These are phyloP conservation scores for Panopea generosa DNA, from an alignment of 2,888 invertebrate genomes.

Conservation along the genomic window DNA sequence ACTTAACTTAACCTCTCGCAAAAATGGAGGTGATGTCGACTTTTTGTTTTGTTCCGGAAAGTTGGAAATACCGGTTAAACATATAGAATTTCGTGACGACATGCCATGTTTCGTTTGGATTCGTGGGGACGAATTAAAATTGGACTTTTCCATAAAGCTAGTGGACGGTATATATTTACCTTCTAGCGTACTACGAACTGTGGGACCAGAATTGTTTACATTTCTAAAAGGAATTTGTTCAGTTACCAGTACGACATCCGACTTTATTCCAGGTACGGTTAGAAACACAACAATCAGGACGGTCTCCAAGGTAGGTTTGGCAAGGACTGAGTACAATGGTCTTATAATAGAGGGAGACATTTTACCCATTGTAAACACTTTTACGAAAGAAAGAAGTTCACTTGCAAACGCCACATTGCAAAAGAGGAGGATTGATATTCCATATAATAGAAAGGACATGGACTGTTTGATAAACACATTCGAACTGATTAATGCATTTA, in stretches of 20 bases:
- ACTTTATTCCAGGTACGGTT: conserved; percentile 35
- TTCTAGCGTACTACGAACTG: conserved; percentile 26
- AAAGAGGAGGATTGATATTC: too few species aligned
- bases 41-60: conserved; percentile 55
- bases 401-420: too few species aligned
- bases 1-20: conserved; percentile 44
- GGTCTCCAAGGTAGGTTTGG: conserved; percentile 47
- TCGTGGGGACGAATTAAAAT: conserved; percentile 17
- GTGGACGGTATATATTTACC: conserved; percentile 33
- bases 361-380: not conserved
- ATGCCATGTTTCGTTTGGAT: conserved; percentile 60
- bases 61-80: conserved; percentile 44
- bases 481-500: too few species aligned
- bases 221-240: conserved; percentile 38
- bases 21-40: conserved; percentile 62
- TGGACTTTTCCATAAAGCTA: conserved; percentile 7
- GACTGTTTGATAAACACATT: too few species aligned
- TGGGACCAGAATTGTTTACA: conserved; percentile 48
- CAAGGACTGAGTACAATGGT: conserved; percentile 29
- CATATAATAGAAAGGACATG: too few species aligned
- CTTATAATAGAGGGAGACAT: conserved; percentile 24
- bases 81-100: conserved; percentile 44
- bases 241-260: conserved; percentile 20
- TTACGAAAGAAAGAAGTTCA: too few species aligned
- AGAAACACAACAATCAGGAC: conserved; percentile 29